A percentile compares a stretch with the other conserved stretches of the same genome.
phyloP scores from a whole-genome alignment of 2,113 vertebrate genomes.

The Peromyscus californicus region DNA sequence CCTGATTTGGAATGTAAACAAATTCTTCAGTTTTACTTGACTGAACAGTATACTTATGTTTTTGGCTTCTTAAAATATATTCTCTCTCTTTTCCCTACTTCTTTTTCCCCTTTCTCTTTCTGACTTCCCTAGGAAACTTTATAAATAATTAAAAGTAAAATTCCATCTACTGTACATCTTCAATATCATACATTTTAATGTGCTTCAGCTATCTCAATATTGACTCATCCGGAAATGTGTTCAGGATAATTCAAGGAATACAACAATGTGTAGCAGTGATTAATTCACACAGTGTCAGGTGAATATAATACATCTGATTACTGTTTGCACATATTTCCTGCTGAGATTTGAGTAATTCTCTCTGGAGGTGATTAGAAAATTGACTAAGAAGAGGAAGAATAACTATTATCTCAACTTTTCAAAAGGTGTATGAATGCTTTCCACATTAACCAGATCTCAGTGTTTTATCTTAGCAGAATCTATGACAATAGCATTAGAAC shows the following conservation, averaged over 20 bases:
- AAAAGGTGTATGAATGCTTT: not conserved
- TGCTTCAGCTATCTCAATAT: not conserved
- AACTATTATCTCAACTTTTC: not conserved
- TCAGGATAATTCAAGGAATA: conserved; percentile 40
- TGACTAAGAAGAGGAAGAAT: not conserved
- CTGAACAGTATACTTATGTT: not conserved
- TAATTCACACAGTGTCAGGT: conserved; percentile 1
- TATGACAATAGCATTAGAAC: not conserved
- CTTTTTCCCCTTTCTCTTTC: not conserved
- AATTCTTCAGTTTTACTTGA: not conserved
- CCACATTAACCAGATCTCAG: not conserved
- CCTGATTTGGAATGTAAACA: not conserved
- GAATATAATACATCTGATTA: conserved; percentile 53
- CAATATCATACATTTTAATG: conserved; percentile 54
- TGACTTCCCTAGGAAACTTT: not conserved
- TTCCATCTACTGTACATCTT: not conserved
- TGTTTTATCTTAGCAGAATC: not conserved
- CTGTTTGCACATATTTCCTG: conserved; percentile 45
- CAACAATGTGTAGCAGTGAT: not conserved
- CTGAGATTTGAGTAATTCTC: conserved; percentile 21
- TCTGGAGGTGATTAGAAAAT: conserved; percentile 34
- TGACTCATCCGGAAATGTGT: not conserved
- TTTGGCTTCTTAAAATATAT: not conserved
- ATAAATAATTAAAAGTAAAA: conserved; percentile 46
- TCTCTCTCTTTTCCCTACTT: accelerated